Conservation (phyloP, 2,113 vertebrate species). For the Indicator indicator region DNA sequence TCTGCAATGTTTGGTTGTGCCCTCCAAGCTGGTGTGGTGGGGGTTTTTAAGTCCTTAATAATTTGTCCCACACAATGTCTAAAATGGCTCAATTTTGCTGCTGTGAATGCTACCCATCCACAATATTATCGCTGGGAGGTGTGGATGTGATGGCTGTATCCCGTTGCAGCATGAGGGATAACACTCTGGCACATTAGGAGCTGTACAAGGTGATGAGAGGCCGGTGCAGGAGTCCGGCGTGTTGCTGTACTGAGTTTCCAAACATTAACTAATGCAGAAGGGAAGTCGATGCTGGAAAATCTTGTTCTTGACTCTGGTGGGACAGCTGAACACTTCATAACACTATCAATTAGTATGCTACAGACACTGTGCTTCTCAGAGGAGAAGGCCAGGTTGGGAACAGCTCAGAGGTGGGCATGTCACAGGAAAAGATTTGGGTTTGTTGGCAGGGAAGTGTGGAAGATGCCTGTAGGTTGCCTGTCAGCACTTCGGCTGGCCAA, state of each 20-base stretch:
- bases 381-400: background rate
- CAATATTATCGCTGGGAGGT: background rate
- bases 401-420: background rate
- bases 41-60: background rate
- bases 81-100: background rate
- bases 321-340: background rate
- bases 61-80: background rate
- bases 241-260: background rate
- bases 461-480: slow-evolving; percentile 12
- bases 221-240: accelerated
- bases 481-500: background rate
- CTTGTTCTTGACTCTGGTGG: background rate
- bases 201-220: background rate
- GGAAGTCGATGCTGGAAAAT: slow-evolving; percentile 21
- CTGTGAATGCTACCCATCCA: accelerated
- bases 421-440: slow-evolving; percentile 3
- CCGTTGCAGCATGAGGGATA: background rate
- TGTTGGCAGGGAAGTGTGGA: background rate
- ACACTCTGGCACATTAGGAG: background rate
- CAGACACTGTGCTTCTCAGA: background rate
- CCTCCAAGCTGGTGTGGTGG: background rate
- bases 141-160: background rate
- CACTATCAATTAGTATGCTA: background rate
- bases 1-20: background rate
- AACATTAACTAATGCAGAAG: background rate